Conservation (phyloP, 2,888 invertebrate species). For the Darwinula stevensoni region DNA sequence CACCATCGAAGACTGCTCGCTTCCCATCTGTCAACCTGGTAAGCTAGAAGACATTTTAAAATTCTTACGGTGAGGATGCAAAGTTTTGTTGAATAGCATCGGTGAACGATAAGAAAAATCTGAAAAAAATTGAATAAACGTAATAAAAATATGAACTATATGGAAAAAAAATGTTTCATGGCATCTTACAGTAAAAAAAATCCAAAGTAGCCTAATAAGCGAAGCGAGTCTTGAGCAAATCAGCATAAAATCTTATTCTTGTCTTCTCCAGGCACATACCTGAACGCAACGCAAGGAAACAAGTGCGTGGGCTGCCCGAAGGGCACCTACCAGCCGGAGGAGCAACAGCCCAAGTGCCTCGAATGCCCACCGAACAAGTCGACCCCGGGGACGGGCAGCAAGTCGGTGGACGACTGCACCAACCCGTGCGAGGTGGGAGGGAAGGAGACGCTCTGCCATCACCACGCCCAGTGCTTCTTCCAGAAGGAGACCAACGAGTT, state of each 20-base stretch:
- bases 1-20: slow-evolving; percentile 61
- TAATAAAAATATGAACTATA: too few relatives aligned
- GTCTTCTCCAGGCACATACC: slow-evolving; percentile 31
- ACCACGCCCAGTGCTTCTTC: slow-evolving; percentile 56
- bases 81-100: too few relatives aligned
- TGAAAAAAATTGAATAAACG: too few relatives aligned
- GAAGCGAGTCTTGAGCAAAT: too few relatives aligned
- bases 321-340: slow-evolving; percentile 64
- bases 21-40: slow-evolving; percentile 56
- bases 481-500: slow-evolving; percentile 53
- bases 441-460: slow-evolving; percentile 52
- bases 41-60: slow-evolving; percentile 9
- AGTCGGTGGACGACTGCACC: slow-evolving; percentile 47
- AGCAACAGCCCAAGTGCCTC: slow-evolving; percentile 57
- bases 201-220: too few relatives aligned
- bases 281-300: slow-evolving; percentile 48
- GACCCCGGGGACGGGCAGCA: slow-evolving; percentile 38
- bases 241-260: too few relatives aligned
- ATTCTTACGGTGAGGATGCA: neutral
- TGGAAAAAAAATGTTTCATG: too few relatives aligned
- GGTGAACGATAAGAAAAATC: too few relatives aligned
- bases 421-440: slow-evolving; percentile 57
- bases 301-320: slow-evolving; percentile 60
- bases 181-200: too few relatives aligned
- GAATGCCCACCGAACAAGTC: slow-evolving; percentile 71